A percentile compares a stretch with the other conserved stretches of the same genome.
Evolutionary conservation across 2,797 vertebrate genomes (phyloP).

Genomic region (Lepilemur ruficaudatus): DNA sequence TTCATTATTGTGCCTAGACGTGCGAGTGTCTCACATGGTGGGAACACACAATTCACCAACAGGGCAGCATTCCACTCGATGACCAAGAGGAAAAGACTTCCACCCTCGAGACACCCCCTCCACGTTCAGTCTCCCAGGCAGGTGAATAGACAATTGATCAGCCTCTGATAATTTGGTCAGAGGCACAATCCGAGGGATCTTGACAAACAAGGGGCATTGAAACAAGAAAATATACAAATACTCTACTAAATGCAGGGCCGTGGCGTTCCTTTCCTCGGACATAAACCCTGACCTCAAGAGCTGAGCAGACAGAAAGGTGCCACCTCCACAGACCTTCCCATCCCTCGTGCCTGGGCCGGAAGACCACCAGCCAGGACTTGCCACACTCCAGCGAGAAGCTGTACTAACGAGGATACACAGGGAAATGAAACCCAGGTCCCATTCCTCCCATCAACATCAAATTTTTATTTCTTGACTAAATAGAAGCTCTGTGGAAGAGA

Average conservation of each 20-base stretch:
- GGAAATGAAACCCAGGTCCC: constrained; percentile 81
- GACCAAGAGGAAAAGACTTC: not conserved
- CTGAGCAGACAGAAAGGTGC: not conserved
- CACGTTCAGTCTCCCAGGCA: not conserved
- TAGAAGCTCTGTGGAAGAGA: constrained; percentile 74
- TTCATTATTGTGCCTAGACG: not conserved
- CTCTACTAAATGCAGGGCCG: not conserved
- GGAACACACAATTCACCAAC: not conserved
- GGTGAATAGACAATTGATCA: not conserved
- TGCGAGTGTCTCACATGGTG: not conserved
- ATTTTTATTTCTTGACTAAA: constrained; percentile 83
- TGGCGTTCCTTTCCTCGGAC: constrained; percentile 24
- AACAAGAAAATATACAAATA: not conserved
- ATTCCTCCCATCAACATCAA: constrained; percentile 77
- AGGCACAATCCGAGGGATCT: not conserved
- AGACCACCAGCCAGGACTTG: constrained; percentile 50
- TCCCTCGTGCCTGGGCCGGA: not conserved
- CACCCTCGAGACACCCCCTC: not conserved
- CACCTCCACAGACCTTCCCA: not conserved
- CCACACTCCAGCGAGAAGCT: constrained; percentile 69
- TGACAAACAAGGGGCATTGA: not conserved
- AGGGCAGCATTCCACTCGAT: rapidly evolving
- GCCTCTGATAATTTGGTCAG: not conserved
- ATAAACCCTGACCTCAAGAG: constrained; percentile 72
- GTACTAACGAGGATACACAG: constrained; percentile 74